Percentiles rank a stretch among this genome's conserved stretches.
Conservation (phyloP, 1,140 invertebrate species). For the Macrosteles quadrilineatus region DNA sequence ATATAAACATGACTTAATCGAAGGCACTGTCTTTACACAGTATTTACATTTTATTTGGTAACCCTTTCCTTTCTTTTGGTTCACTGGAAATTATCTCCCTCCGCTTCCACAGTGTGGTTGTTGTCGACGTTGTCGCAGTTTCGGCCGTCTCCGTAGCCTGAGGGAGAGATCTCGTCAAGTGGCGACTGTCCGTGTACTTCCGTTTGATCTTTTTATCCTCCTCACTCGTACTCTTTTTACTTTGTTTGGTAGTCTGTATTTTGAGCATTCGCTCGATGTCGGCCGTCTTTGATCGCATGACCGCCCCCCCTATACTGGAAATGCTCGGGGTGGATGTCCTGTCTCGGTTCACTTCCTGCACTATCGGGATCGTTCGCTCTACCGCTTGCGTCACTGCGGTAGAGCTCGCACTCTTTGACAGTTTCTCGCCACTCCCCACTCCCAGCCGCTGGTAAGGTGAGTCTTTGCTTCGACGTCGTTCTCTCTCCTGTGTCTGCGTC, state of each 20-base stretch:
- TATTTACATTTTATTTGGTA: slow-evolving; percentile 17
- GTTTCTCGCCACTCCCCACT: slow-evolving; percentile 20
- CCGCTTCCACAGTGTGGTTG: slow-evolving; percentile 66
- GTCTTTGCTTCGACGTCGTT: slow-evolving; percentile 21
- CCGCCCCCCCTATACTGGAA: slow-evolving; percentile 65
- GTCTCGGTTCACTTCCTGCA: slow-evolving; percentile 16
- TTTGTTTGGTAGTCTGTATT: slow-evolving; percentile 40
- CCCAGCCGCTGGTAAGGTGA: slow-evolving; percentile 13
- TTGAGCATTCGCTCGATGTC: slow-evolving; percentile 65
- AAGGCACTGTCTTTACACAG: slow-evolving; percentile 17
- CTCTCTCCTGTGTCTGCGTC: neutral
- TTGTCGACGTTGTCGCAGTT: slow-evolving; percentile 35
- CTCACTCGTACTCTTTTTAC: slow-evolving; percentile 17
- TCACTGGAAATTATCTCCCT: slow-evolving; percentile 79
- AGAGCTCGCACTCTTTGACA: slow-evolving; percentile 38
- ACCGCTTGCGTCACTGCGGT: slow-evolving; percentile 27
- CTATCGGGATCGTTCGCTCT: slow-evolving; percentile 21
- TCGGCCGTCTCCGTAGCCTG: slow-evolving; percentile 43
- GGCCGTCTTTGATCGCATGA: slow-evolving; percentile 65
- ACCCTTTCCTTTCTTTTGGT: slow-evolving; percentile 49
- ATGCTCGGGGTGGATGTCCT: slow-evolving; percentile 57
- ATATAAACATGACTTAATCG: slow-evolving; percentile 13
- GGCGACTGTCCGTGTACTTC: slow-evolving; percentile 62
- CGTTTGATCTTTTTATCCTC: slow-evolving; percentile 60
- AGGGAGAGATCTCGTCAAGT: slow-evolving; percentile 59